Conservation (phyloP, 1,140 invertebrate species). For the Papilio dardanus region DNA sequence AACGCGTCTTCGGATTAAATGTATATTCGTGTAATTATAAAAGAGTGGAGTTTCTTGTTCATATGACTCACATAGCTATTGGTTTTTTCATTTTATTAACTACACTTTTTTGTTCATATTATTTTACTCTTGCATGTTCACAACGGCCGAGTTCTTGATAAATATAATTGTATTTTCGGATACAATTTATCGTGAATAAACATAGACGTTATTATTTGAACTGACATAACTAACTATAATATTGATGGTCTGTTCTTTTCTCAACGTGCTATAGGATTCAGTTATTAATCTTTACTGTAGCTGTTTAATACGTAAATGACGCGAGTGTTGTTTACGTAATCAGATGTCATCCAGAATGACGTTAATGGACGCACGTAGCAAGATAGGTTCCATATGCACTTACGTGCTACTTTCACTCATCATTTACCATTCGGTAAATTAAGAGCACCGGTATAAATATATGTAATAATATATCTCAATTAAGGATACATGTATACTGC, state of each 20-base stretch:
- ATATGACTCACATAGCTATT: background rate
- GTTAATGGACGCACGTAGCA: background rate
- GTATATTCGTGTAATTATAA: conserved; percentile 14
- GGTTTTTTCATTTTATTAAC: background rate
- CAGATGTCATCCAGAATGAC: background rate
- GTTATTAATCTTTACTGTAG: background rate
- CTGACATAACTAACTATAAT: too few species aligned
- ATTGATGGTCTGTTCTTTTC: too few species aligned
- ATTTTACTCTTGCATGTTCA: background rate
- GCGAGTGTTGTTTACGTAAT: background rate
- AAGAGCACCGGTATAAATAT: background rate
- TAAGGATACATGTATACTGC: background rate
- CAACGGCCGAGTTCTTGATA: background rate
- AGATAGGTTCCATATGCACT: background rate
- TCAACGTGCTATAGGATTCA: background rate
- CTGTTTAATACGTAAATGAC: background rate
- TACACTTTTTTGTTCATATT: background rate
- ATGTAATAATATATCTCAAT: background rate
- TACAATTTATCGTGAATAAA: background rate
- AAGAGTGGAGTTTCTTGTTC: background rate
- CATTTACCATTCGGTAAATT: background rate
- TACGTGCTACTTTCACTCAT: background rate
- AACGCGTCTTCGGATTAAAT: background rate
- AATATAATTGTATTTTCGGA: background rate
- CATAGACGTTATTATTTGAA: too few species aligned